Base-by-base conservation (phyloP, 30 jellyfish, hydroid and myxozoan species). In the Turritopsis dohrnii region DNA sequence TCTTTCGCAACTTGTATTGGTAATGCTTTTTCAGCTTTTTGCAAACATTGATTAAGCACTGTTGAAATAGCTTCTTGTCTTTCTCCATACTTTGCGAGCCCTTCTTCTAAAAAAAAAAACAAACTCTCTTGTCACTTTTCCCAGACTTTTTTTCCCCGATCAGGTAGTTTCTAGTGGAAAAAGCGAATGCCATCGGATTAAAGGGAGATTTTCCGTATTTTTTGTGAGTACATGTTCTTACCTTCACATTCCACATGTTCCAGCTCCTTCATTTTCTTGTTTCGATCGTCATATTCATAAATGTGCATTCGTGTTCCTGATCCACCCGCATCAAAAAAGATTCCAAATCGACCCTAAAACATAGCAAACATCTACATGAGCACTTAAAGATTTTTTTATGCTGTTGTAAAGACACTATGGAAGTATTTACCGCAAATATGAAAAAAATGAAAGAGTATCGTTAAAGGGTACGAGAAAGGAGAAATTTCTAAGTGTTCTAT, bases 251-350 rank as follows among this genome's bases (percentile, higher is more conserved):
- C 27, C 21, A 1, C 20, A 9, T 74, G 65, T 21, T 23, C 53
- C 52, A 26, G 17, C 27, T 80, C 53, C n/a, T 21, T 21, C 22
- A 18, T 28, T 21, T 53, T 21, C 16, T 80, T 80, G 18, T 29
- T 1, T 0, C 31, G 28, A 3, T 76, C 28, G 18, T 76, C 69
- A 54, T 52, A 80, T n/a, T 65, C 79, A 52, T 80, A 80, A 18
- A 80, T 28, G 26, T 31, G 29, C 82, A 80, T 53, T 65, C 87
- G 21, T 22, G 87, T 80, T 3, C 87, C 87, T 16, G 87, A 80
- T 18, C 87, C 87, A 9, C 87, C 87, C n/a, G 87, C 87, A 80
- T 80, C 87, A 26, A 80, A 25, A 22, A 71, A 23, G 28, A 80
- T 80, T 23, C 87, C 87, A 80, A 80, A 80, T 1, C 87, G 52